These are phyloP conservation scores for Gisinianus flammeolus DNA, from an alignment of 2,888 invertebrate species.

Conservation along the genomic window DNA sequence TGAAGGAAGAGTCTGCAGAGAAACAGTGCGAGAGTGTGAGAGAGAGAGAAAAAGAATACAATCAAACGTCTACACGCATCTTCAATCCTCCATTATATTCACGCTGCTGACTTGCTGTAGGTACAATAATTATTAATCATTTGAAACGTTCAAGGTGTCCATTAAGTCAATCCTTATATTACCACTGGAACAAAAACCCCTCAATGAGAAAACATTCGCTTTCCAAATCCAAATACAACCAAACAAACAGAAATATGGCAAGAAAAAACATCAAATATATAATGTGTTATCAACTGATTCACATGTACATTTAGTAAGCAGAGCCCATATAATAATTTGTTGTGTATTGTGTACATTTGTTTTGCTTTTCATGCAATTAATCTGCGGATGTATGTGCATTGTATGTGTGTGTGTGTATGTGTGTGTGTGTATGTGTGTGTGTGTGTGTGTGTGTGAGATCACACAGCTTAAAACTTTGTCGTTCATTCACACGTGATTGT, in stretches of 20 bases:
- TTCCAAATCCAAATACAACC: background rate
- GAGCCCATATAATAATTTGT: too few species aligned
- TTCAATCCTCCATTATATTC: background rate
- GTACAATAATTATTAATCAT: constrained; percentile 33
- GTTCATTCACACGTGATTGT: too few species aligned
- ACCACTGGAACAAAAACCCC: background rate
- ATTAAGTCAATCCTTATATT: constrained; percentile 26
- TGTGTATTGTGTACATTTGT: too few species aligned
- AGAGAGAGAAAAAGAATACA: background rate
- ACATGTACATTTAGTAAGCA: too few species aligned
- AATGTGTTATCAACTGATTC: background rate
- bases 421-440: too few species aligned
- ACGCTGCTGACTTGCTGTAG: background rate
- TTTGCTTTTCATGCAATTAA: too few species aligned
- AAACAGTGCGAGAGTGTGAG: background rate
- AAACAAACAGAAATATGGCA: background rate
- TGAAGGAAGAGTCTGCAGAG: background rate
- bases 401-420: too few species aligned
- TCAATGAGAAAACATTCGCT: background rate
- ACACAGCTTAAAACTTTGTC: too few species aligned
- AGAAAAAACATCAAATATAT: background rate
- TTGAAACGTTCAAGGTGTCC: constrained; percentile 32
- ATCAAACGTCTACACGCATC: constrained; percentile 14
- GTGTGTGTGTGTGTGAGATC: too few species aligned
- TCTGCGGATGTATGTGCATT: too few species aligned